Evolutionary conservation across 1,140 invertebrate species (phyloP), one percentile per base, ranked within the genome.

Genomic region (Diachasma alloeum): DNA sequence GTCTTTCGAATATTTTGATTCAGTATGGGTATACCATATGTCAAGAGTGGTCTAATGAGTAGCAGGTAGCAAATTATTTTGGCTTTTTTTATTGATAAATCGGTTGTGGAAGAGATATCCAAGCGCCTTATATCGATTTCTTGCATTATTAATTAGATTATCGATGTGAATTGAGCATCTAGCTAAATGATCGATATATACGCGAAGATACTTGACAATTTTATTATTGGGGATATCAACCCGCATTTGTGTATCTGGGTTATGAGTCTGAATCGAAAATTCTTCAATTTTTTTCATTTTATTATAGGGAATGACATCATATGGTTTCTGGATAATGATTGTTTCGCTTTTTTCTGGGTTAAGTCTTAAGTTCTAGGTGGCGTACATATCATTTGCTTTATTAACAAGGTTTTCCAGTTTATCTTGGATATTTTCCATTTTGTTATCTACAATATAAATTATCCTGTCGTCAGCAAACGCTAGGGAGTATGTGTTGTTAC

Each of bases 331-430:
- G 78, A 75, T 0, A 79, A 15, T 53, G n/a, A 81, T 81, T 10
- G 72, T 74, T 75, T 81, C 67, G 48, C 72, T 71, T 70, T 81
- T 81, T 0, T 37, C 39, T 0, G 75, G 63, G 53, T 77, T 81
- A 4, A 79, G 46, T 8, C 74, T 48, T 0, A 79, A 15, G 11
- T 80, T 80, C 75, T 77, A 80, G 0, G n/a, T 68, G 0, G n/a
- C n/a, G 26, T 79, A 80, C 19, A 24, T 31, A 4, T 44, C 46
- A n/a, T 78, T 73, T 0, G 79, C 48, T 26, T 75, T 78, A 19
- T 76, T 56, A 1, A 79, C 53, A 19, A 77, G 4, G 10, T 63
- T 31, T 39, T 81, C 17, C 6, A 81, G 36, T 48, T 24, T 72
- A 8, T 53, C 10, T 53, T 73, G 3, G 0, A 79, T 17, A 10